A percentile compares a stretch with the other conserved stretches of the same genome.
These are phyloP conservation scores for Synchiropus splendidus DNA, from an alignment of 2,113 vertebrate genomes.

Conservation along the genomic window DNA sequence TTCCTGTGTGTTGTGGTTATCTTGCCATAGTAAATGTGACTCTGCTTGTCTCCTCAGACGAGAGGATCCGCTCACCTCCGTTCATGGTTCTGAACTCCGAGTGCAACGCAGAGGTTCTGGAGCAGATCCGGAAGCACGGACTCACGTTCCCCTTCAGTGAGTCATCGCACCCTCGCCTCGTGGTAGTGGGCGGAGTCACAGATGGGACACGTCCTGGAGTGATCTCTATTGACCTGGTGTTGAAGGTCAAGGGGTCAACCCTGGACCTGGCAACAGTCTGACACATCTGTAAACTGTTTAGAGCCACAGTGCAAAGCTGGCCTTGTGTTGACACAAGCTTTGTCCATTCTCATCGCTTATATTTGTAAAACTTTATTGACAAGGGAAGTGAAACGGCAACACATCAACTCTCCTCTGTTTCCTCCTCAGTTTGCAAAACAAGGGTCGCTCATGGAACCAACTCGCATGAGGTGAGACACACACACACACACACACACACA, in stretches of 20 bases:
- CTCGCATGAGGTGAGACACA: constrained; percentile 89
- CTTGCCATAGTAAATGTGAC: neutral
- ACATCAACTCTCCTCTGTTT: constrained; percentile 28
- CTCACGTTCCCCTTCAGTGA: constrained; percentile 94
- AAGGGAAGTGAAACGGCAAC: neutral
- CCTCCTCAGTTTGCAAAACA: constrained; percentile 89
- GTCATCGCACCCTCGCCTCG: constrained; percentile 46
- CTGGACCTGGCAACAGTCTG: too few relatives aligned
- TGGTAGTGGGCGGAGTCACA: neutral
- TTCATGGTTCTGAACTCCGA: constrained; percentile 93
- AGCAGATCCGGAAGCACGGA: constrained; percentile 83
- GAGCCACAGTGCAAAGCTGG: too few relatives aligned
- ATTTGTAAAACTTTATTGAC: neutral
- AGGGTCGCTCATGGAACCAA: constrained; percentile 97
- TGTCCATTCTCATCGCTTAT: too few relatives aligned
- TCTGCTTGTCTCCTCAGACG: constrained; percentile 64
- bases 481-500: constrained; percentile 13
- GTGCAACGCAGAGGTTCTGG: constrained; percentile 81
- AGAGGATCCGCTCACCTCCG: constrained; percentile 92
- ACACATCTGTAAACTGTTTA: too few relatives aligned
- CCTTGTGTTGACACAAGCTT: too few relatives aligned
- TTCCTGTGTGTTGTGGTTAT: too few relatives aligned
- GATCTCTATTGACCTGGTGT: too few relatives aligned
- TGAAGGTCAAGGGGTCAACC: too few relatives aligned
- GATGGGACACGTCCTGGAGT: too few relatives aligned